phyloP scores from a whole-genome alignment of 2,888 invertebrate species.

The Parascotia fuliginaria region DNA sequence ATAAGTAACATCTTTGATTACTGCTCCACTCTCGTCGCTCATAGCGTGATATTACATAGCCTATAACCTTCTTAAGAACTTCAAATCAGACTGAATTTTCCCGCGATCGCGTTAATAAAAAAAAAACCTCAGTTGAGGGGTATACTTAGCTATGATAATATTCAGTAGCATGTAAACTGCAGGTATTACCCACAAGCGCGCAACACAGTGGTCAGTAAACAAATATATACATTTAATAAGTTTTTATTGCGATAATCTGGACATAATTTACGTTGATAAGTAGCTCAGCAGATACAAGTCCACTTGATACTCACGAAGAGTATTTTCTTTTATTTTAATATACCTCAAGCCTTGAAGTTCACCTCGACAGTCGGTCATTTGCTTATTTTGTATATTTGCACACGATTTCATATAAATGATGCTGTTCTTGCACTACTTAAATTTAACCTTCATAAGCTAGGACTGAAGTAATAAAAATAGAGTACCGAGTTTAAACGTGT shows the following conservation, averaged over 20 bases:
- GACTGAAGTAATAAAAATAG: too few species aligned
- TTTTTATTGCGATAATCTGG: constrained; percentile 81
- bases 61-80: too few species aligned
- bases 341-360: constrained; percentile 43
- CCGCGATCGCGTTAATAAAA: too few species aligned
- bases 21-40: too few species aligned
- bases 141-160: too few species aligned
- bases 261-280: constrained; percentile 81
- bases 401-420: background rate
- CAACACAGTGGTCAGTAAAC: constrained; percentile 64
- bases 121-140: too few species aligned
- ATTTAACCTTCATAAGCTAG: too few species aligned
- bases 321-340: constrained; percentile 56
- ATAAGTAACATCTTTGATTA: too few species aligned
- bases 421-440: too few species aligned
- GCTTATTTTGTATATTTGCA: constrained; percentile 9
- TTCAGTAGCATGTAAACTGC: constrained; percentile 27
- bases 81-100: too few species aligned
- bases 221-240: constrained; percentile 83
- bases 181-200: constrained; percentile 25
- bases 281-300: constrained; percentile 70
- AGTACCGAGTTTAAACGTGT: too few species aligned
- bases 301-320: constrained; percentile 54
- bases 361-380: constrained; percentile 22
- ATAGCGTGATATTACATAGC: too few species aligned